Conservation (phyloP, 2,113 vertebrate species). For the Paramormyrops kingsleyae region DNA sequence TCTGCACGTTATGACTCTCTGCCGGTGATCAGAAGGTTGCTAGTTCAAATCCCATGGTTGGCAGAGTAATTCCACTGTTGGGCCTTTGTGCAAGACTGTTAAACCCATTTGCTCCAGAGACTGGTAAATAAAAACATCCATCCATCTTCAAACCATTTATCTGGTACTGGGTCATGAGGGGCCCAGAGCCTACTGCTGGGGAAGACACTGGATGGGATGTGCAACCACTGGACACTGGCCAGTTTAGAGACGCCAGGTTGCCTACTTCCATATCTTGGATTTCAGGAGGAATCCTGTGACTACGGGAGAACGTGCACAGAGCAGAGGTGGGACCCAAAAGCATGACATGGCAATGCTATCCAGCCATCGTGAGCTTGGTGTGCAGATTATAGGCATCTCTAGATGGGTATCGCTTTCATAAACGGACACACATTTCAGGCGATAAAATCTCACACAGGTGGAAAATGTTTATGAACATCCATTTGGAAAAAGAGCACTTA, state of each 20-base stretch:
- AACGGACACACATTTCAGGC: background rate
- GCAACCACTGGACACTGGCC: background rate
- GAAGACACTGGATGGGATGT: background rate
- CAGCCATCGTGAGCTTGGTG: background rate
- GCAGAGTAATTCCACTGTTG: background rate
- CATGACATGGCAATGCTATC: background rate
- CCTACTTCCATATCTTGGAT: background rate
- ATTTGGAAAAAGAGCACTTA: background rate
- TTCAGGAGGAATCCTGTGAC: background rate
- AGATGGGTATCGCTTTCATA: background rate
- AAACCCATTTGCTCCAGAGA: background rate
- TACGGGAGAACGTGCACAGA: background rate
- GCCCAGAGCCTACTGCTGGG: background rate
- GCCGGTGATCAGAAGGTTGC: background rate
- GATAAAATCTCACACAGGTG: background rate
- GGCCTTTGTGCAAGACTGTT: background rate
- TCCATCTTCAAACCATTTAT: background rate
- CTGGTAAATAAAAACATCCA: background rate
- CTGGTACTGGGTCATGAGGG: background rate
- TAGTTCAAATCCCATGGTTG: background rate
- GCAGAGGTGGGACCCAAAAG: background rate
- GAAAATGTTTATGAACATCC: conserved; percentile 1
- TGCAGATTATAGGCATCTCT: background rate
- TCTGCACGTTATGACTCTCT: background rate
- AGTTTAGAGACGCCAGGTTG: background rate